Evolutionary conservation across 2,113 vertebrate species (phyloP), one percentile per base, ranked within the genome.

Genomic region (Ptilonorhynchus violaceus): DNA sequence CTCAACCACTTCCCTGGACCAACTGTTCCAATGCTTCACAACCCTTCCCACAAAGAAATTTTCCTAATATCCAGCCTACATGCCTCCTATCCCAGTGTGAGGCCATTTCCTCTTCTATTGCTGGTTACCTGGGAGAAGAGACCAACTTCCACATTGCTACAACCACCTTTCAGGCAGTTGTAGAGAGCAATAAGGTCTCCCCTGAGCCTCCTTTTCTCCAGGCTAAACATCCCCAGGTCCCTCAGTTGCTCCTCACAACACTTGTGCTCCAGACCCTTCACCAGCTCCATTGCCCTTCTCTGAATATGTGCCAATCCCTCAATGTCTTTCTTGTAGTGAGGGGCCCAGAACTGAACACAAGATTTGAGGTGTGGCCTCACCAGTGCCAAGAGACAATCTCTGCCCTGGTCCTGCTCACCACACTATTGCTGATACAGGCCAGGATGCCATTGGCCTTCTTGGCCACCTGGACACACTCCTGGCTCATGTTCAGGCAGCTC

Each of bases 341-440:
- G 8, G 12, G 7, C 18, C 25, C 55, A 90, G 2, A 76, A 63
- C 4, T 37, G 35, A 2, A 31, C 17, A 27, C 30, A 55, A 35
- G 1, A 11, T 11, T 42, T 0, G 0, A 56, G 15, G 0, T 14
- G 17, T 0, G 0, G 18, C 35, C 24, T 55, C 41, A 47, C 6
- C 25, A 47, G 21, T 16, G n/a, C 10, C 0, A 0, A 66, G 11
- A 12, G 4, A 63, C 14, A 13, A 0, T 33, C 47, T 0, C 15
- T 50, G 31, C 15, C 41, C 56, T 50, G 56, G 0, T 42, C 22
- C 56, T 77, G 64, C 64, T 56, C 35, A 42, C 5, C 66, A 63
- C 31, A 12, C 37, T 0, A 11, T 12, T 63, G 2, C 18, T 42
- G 23, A 33, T 4, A 0, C 20, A 53, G 17, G 6, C 55, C 47